phyloP scores from a whole-genome alignment of 2,888 invertebrate genomes.

The Ornithoptera alexandrae region DNA sequence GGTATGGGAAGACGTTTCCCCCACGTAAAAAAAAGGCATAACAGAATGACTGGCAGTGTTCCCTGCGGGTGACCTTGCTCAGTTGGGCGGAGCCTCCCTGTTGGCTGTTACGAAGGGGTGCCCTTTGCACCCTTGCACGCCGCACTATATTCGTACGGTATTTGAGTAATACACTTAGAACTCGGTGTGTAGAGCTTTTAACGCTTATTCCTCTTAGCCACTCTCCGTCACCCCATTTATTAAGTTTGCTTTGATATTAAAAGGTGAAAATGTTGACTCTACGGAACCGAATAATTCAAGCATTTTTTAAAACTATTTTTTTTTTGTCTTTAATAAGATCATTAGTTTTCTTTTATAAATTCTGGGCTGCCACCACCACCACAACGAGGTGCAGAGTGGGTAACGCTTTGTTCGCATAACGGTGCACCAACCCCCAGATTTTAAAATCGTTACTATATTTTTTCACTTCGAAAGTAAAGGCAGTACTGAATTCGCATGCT shows the following conservation, averaged over 20 bases:
- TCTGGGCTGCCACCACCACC: too few relatives aligned
- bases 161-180: constrained; percentile 3
- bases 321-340: too few relatives aligned
- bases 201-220: constrained; percentile 2
- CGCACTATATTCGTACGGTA: not conserved
- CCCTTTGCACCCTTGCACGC: not conserved
- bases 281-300: not conserved
- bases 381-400: too few relatives aligned
- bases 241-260: not conserved
- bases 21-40: too few relatives aligned
- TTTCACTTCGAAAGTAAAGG: too few relatives aligned
- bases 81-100: not conserved
- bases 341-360: too few relatives aligned
- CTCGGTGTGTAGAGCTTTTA: constrained; percentile 1
- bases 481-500: too few relatives aligned
- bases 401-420: too few relatives aligned
- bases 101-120: not conserved
- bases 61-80: constrained; percentile 8
- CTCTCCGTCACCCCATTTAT: constrained; percentile 7
- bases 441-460: too few relatives aligned
- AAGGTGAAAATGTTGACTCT: not conserved
- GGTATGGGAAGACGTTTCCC: too few relatives aligned
- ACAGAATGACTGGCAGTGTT: too few relatives aligned
- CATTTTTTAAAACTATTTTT: not conserved
- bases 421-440: too few relatives aligned